Evolutionary conservation across 2,113 vertebrate species (phyloP).

Genomic region (Felis chaus): DNA sequence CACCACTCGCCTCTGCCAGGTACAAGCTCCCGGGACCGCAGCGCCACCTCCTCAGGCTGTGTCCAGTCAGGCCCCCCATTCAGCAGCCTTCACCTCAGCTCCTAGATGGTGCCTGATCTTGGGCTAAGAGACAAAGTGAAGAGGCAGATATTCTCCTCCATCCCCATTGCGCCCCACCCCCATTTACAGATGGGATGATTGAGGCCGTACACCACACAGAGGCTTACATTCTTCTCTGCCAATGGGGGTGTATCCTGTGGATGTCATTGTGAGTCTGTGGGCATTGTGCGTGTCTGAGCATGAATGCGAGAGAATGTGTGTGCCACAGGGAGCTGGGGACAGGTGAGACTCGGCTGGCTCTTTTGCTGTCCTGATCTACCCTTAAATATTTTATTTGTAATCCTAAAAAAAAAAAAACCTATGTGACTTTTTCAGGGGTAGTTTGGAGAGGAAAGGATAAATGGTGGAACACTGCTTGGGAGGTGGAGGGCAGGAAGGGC

Average conservation of each 20-base stretch:
- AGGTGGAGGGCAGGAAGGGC: not conserved
- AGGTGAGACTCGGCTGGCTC: not conserved
- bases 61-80: no score
- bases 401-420: not conserved
- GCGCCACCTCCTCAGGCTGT: not conserved
- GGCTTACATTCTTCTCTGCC: not conserved
- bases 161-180: not conserved
- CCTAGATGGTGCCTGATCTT: not conserved
- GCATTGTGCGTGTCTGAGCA: not conserved
- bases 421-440: not conserved
- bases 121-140: not conserved
- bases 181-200: not conserved
- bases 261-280: not conserved
- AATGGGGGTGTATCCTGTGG: not conserved
- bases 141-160: not conserved
- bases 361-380: not conserved
- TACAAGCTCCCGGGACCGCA: slow-evolving; percentile 15
- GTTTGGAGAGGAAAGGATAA: not conserved
- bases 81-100: not conserved
- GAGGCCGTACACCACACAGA: not conserved
- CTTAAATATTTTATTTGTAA: slow-evolving; percentile 28
- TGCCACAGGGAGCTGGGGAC: not conserved
- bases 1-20: slow-evolving; percentile 93
- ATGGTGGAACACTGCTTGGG: not conserved
- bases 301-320: not conserved